Evolutionary conservation across 2,888 invertebrate species (phyloP).

Genomic region (Polydrusus tereticollis): DNA sequence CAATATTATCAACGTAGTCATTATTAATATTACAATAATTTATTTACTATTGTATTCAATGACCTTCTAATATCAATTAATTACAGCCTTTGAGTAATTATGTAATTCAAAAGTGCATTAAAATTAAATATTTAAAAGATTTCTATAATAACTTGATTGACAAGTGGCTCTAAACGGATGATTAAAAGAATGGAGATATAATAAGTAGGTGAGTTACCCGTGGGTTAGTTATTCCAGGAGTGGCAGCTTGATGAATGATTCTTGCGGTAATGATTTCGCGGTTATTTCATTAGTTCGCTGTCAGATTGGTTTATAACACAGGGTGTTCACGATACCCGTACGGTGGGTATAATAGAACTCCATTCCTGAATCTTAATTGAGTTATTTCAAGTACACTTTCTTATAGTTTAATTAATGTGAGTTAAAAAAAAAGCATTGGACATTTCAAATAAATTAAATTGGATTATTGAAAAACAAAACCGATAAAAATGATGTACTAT

Average conservation of each 20-base stretch:
- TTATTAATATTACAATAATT: conserved; percentile 16
- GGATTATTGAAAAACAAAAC: no score
- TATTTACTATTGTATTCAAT: conserved; percentile 24
- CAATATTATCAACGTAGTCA: conserved; percentile 1
- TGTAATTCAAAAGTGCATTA: conserved; percentile 24
- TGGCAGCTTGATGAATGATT: conserved; percentile 47
- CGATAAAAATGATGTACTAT: no score
- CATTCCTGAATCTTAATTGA: conserved; percentile 42
- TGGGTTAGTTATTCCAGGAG: conserved; percentile 45
- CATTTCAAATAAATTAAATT: background rate
- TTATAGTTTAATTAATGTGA: conserved; percentile 5
- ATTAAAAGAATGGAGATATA: conserved; percentile 12
- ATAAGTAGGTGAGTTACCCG: conserved; percentile 38
- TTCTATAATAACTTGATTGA: conserved; percentile 21
- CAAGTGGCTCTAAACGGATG: conserved; percentile 20
- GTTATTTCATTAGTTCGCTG: conserved; percentile 44
- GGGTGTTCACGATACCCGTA: conserved; percentile 37
- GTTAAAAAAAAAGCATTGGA: background rate
- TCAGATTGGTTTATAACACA: conserved; percentile 46
- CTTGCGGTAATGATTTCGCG: conserved; percentile 40
- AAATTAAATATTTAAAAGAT: conserved; percentile 17
- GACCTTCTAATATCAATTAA: conserved; percentile 30
- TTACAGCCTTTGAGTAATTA: background rate
- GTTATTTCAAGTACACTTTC: conserved; percentile 18
- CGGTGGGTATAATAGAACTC: conserved; percentile 40